A percentile compares a stretch with the other conserved stretches of the same genome.
These are phyloP conservation scores for Rhopalosiphum padi DNA, from an alignment of 1,140 invertebrate genomes.

Conservation along the genomic window DNA sequence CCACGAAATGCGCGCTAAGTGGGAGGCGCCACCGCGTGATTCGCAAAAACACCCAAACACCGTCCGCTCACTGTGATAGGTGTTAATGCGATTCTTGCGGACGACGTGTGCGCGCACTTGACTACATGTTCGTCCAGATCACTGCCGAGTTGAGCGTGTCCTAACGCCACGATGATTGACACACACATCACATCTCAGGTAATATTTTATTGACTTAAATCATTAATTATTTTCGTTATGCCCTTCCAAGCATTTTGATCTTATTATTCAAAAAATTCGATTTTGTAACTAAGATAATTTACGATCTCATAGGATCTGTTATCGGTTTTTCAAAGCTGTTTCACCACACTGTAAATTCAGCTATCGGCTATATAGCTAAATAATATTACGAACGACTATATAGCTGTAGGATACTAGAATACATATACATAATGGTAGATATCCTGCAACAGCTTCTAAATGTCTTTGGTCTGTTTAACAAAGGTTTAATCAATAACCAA, in stretches of 20 bases:
- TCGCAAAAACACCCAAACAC: slow-evolving; percentile 9
- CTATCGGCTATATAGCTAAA: neutral
- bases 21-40: slow-evolving; percentile 24
- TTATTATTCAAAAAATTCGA: neutral
- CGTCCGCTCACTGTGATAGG: neutral
- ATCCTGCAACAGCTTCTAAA: neutral
- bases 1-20: neutral
- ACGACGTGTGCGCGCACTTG: slow-evolving; percentile 25
- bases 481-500: neutral
- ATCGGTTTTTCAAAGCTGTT: neutral
- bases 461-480: neutral
- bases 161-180: neutral
- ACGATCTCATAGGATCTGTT: neutral
- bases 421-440: neutral
- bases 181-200: neutral
- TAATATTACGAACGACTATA: neutral
- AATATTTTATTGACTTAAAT: neutral
- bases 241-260: no score
- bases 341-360: neutral
- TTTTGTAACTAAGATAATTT: neutral
- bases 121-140: neutral
- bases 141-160: neutral
- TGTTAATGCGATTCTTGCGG: slow-evolving; percentile 33
- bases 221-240: no score
- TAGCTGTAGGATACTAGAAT: neutral